Evolutionary conservation across 2,113 vertebrate species (phyloP), one percentile per base, ranked within the genome.

Genomic region (Macaca nemestrina): DNA sequence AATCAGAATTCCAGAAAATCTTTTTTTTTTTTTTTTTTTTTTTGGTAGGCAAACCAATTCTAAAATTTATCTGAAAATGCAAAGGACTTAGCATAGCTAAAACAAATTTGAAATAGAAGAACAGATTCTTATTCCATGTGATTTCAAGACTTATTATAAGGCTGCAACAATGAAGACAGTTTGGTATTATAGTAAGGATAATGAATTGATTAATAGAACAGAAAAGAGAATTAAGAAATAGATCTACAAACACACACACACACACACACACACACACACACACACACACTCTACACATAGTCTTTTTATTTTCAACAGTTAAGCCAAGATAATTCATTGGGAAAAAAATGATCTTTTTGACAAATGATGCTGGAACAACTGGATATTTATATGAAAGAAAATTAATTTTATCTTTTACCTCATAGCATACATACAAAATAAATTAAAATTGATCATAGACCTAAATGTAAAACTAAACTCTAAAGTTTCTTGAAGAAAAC

Each of bases 31-130:
- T 68, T 22, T 89, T 70, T 78, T 38, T 80, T 35, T 30, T 72
- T 45, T 93, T 82, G 88, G 25, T 52, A 68, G 55, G 0, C 11
- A 90, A 84, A 17, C 8, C 17, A 45, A 88, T 88, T 94, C 52
- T 68, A 90, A 94, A 84, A 88, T 67, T 90, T 57, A 91, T 32
- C 48, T 84, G 76, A 93, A 96, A 89, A 59, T n/a, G 4, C 25
- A 52, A 79, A 88, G 27, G 23, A 73, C 11, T 12, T 10, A 79
- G 32, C 10, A 70, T 32, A 70, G 50, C 16, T 40, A 48, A 35
- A 67, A 79, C 8, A 76, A n/a, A 67, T 55, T 70, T 94, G 43
- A 97, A 92, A 50, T 68, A 80, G 59, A 92, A 81, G 13, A 96
- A 17, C 61, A 84, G 27, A 43, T 57, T n/a, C 72, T 80, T 68